A percentile compares a stretch with the other conserved stretches of the same genome.
Evolutionary conservation across 2,113 vertebrate genomes (phyloP).

Genomic region (Camelus dromedarius): DNA sequence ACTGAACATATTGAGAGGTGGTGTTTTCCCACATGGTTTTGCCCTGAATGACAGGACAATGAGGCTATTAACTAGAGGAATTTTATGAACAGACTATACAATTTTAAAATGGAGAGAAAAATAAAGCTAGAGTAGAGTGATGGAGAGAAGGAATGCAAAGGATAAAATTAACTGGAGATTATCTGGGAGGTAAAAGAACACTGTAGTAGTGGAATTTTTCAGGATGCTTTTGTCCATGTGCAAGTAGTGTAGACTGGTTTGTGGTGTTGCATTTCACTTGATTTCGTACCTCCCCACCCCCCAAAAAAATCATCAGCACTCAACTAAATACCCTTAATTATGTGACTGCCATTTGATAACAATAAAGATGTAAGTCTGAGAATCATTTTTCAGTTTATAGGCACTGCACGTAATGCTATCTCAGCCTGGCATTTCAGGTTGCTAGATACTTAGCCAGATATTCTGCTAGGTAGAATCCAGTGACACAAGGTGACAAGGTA

Average conservation of each 20-base stretch:
- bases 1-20: background rate
- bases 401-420: background rate
- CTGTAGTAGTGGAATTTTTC: background rate
- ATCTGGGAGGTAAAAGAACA: background rate
- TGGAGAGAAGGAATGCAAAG: background rate
- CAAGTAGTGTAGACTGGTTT: background rate
- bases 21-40: background rate
- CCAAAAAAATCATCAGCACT: background rate
- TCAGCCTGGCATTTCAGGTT: background rate
- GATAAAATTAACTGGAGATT: background rate
- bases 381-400: background rate
- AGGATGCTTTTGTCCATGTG: background rate
- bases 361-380: background rate
- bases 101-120: background rate
- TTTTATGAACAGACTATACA: background rate
- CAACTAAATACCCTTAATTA: background rate
- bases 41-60: background rate
- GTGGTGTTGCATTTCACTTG: background rate
- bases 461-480: background rate
- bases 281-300: background rate
- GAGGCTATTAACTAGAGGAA: background rate
- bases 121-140: background rate
- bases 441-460: background rate
- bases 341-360: background rate
- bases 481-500: background rate